Percentiles rank a stretch among this genome's conserved stretches.
Evolutionary conservation across 2,888 invertebrate species (phyloP).

Genomic region (Phytoseiulus persimilis): DNA sequence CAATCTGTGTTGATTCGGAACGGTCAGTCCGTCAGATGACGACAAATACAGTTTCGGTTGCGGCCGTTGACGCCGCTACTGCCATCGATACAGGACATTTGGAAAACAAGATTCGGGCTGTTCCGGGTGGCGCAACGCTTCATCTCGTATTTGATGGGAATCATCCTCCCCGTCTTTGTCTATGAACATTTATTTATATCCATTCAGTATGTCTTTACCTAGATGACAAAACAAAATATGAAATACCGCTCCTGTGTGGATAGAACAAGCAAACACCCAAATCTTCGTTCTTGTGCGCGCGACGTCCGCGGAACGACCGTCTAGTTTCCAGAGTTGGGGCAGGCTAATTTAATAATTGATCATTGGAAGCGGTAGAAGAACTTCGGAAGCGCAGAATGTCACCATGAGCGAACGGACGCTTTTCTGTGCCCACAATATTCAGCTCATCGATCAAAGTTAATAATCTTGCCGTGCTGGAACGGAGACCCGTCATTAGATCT

Average conservation of each 20-base stretch:
- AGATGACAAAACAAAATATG: not conserved
- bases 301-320: not conserved
- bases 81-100: not conserved
- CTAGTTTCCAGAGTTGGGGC: not conserved
- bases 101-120: not conserved
- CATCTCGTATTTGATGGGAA: not conserved
- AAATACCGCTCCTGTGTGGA: not conserved
- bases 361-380: not conserved
- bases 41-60: not conserved
- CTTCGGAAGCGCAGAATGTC: not conserved
- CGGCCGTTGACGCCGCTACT: not conserved
- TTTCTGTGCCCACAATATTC: not conserved
- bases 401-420: not conserved
- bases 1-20: not conserved
- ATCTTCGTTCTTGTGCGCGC: not conserved
- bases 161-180: not conserved
- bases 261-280: not conserved
- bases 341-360: not conserved
- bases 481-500: not conserved
- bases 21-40: not conserved
- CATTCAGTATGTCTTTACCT: not conserved
- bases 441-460: not conserved
- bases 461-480: not conserved
- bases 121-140: not conserved
- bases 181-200: conserved; percentile 5